Conservation (phyloP, 2,797 vertebrate genomes). For the Sebastes vulpes region DNA sequence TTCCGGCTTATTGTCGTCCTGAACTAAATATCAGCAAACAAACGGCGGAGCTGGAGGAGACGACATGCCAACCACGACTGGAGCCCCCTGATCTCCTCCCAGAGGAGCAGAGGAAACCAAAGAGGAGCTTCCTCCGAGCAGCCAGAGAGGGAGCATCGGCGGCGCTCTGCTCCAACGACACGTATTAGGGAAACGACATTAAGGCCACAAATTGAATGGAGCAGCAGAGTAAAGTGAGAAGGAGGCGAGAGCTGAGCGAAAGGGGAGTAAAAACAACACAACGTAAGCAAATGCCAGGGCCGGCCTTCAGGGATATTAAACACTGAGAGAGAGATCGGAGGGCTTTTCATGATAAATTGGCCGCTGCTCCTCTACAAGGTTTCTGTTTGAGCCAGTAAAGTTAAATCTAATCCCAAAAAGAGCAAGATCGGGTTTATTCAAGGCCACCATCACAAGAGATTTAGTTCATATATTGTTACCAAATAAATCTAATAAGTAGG, state of each 20-base stretch:
- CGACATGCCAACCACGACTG: constrained; percentile 55
- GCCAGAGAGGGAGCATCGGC: constrained; percentile 34
- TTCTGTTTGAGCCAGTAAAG: not conserved
- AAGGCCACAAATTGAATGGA: constrained; percentile 68
- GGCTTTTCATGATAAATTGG: constrained; percentile 24
- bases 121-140: constrained; percentile 40
- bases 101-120: constrained; percentile 45
- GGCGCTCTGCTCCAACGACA: constrained; percentile 68
- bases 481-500: not conserved
- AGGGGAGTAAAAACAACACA: constrained; percentile 34
- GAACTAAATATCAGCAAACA: constrained; percentile 86
- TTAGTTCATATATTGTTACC: not conserved
- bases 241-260: constrained; percentile 32
- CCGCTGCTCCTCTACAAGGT: not conserved
- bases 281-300: constrained; percentile 50
- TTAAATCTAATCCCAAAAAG: not conserved
- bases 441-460: not conserved
- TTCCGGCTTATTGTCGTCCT: constrained; percentile 84
- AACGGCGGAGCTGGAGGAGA: constrained; percentile 61
- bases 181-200: constrained; percentile 69
- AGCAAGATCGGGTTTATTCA: not conserved
- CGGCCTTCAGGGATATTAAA: constrained; percentile 46
- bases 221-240: constrained; percentile 32
- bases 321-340: constrained; percentile 20
- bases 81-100: constrained; percentile 48